Conservation (phyloP, 2,113 vertebrate genomes). For the Ceratotherium simum region DNA sequence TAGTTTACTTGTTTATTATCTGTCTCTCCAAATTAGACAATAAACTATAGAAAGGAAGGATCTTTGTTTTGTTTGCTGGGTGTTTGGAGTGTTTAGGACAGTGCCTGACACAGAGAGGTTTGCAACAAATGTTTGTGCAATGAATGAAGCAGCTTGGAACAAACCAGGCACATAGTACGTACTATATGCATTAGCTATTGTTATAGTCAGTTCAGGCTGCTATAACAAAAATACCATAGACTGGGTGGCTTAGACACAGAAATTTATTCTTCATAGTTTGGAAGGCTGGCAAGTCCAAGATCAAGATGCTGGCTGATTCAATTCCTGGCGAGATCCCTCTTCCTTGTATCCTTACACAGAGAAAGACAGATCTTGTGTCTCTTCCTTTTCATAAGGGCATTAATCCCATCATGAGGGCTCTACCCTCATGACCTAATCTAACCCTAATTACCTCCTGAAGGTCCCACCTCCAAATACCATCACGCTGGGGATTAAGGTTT, state of each 20-base stretch:
- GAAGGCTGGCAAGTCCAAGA: not conserved
- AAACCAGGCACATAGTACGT: not conserved
- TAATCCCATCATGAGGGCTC: not conserved
- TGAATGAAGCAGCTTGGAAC: not conserved
- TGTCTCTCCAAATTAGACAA: not conserved
- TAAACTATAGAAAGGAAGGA: not conserved
- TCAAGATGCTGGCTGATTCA: not conserved
- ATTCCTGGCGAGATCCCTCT: not conserved
- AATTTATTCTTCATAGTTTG: not conserved
- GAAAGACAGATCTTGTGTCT: not conserved
- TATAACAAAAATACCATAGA: not conserved
- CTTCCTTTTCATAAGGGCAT: not conserved
- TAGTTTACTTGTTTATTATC: not conserved
- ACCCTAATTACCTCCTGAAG: not conserved
- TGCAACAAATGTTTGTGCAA: not conserved
- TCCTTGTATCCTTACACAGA: not conserved
- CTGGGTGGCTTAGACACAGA: not conserved
- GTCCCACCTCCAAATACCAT: not conserved
- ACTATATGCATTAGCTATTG: not conserved
- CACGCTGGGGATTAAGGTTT: not conserved
- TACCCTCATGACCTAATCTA: not conserved
- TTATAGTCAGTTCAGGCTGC: not conserved
- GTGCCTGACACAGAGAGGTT: not conserved
- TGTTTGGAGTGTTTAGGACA: not conserved
- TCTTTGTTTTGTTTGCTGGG: not conserved